Evolutionary conservation across 2,888 invertebrate genomes (phyloP).

Genomic region (Laothoe populi): DNA sequence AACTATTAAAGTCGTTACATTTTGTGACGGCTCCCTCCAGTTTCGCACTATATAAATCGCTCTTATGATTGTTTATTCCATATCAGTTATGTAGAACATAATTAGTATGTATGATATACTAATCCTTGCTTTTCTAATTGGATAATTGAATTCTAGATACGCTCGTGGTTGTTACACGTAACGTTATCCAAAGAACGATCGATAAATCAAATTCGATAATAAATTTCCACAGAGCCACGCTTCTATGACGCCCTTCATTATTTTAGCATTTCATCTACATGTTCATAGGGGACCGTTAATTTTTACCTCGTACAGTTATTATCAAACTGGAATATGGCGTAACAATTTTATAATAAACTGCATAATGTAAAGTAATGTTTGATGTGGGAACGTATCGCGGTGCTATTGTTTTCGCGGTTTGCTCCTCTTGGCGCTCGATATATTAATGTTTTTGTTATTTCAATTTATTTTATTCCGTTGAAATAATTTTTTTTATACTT

Average conservation of each 20-base stretch:
- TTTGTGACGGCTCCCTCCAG: slow-evolving; percentile 10
- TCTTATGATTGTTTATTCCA: slow-evolving; percentile 8
- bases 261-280: slow-evolving; percentile 30
- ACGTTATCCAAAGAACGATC: not conserved
- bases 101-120: slow-evolving; percentile 12
- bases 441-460: not conserved
- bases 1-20: slow-evolving; percentile 14
- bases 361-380: slow-evolving; percentile 47
- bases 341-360: slow-evolving; percentile 55
- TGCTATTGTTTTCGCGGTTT: slow-evolving; percentile 40
- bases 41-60: not conserved
- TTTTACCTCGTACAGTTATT: slow-evolving; percentile 43
- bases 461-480: not conserved
- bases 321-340: slow-evolving; percentile 50
- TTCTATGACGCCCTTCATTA: slow-evolving; percentile 38
- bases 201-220: slow-evolving; percentile 21
- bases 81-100: not conserved
- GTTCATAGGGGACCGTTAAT: slow-evolving; percentile 39
- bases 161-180: slow-evolving; percentile 5
- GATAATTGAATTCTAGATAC: slow-evolving; percentile 21
- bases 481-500: not conserved
- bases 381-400: slow-evolving; percentile 54
- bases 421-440: not conserved
- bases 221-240: slow-evolving; percentile 28
- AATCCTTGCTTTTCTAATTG: slow-evolving; percentile 17